Evolutionary conservation across 2,113 vertebrate species (phyloP).

Genomic region (Psilopsiagon aymara): DNA sequence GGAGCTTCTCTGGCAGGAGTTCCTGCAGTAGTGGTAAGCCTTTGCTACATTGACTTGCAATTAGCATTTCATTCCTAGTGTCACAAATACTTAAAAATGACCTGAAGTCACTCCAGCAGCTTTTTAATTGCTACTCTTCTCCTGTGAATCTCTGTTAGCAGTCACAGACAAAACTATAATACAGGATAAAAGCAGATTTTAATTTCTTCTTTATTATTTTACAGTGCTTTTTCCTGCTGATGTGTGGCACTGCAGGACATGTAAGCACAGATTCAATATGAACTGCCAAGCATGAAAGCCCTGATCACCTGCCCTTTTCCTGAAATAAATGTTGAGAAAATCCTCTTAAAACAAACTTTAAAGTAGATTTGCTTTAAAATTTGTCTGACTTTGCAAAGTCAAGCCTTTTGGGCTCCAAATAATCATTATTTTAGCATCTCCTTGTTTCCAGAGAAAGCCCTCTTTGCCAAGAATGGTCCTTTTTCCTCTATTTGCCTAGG

Average conservation of each 20-base stretch:
- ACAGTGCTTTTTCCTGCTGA: background rate
- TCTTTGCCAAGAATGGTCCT: background rate
- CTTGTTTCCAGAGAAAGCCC: background rate
- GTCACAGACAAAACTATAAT: background rate
- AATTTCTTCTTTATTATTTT: background rate
- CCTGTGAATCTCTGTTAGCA: background rate
- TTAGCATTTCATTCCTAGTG: background rate
- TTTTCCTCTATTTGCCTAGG: background rate
- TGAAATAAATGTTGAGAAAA: background rate
- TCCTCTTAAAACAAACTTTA: background rate
- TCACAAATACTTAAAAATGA: background rate
- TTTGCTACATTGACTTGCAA: background rate
- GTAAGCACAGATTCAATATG: background rate
- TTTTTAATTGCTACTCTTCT: slow-evolving; percentile 9
- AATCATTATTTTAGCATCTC: background rate
- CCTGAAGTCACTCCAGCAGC: background rate
- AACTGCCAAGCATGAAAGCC: background rate
- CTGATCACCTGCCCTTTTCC: background rate
- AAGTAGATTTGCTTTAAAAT: background rate
- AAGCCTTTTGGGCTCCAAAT: background rate
- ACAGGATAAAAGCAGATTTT: background rate
- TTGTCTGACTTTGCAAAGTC: background rate
- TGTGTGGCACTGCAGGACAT: background rate
- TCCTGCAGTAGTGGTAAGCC: background rate
- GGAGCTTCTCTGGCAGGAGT: background rate